Conservation (phyloP, 2,113 vertebrate species). For the Australoheros scitulus region DNA sequence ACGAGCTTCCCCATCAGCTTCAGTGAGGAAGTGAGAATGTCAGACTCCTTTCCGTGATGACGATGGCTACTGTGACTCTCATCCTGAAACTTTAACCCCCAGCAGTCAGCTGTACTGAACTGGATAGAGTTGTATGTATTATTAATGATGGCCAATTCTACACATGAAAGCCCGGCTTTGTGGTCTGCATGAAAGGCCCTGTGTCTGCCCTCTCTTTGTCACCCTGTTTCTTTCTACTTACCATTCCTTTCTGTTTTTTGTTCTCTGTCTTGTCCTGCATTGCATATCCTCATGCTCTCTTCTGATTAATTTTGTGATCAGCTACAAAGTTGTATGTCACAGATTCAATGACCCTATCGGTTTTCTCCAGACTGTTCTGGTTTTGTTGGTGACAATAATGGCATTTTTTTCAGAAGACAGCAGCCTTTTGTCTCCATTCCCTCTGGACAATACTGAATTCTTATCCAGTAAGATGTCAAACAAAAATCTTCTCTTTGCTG, state of each 20-base stretch:
- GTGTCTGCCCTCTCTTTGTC: slow-evolving; percentile 56
- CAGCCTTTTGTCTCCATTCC: slow-evolving; percentile 35
- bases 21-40: slow-evolving; percentile 55
- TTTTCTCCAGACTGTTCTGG: slow-evolving; percentile 22
- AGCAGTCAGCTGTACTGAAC: slow-evolving; percentile 42
- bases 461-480: neutral
- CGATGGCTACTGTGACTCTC: slow-evolving; percentile 39
- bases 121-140: slow-evolving; percentile 68
- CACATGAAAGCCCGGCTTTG: slow-evolving; percentile 77
- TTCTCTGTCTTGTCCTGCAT: slow-evolving; percentile 10
- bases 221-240: slow-evolving; percentile 1
- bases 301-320: slow-evolving; percentile 19
- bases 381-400: slow-evolving; percentile 35
- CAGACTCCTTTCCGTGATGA: slow-evolving; percentile 36
- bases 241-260: slow-evolving; percentile 26
- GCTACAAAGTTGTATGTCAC: slow-evolving; percentile 9
- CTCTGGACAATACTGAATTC: slow-evolving; percentile 23
- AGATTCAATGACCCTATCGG: slow-evolving; percentile 18
- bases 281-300: neutral
- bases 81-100: slow-evolving; percentile 63
- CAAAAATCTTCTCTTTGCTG: neutral
- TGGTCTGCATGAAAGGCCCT: slow-evolving; percentile 70
- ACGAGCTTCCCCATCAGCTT: slow-evolving; percentile 12
- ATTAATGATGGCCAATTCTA: slow-evolving; percentile 79
- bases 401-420: slow-evolving; percentile 34